These are phyloP conservation scores for Grammomys dolichurus DNA, from an alignment of 2,113 vertebrate genomes.

Conservation along the genomic window DNA sequence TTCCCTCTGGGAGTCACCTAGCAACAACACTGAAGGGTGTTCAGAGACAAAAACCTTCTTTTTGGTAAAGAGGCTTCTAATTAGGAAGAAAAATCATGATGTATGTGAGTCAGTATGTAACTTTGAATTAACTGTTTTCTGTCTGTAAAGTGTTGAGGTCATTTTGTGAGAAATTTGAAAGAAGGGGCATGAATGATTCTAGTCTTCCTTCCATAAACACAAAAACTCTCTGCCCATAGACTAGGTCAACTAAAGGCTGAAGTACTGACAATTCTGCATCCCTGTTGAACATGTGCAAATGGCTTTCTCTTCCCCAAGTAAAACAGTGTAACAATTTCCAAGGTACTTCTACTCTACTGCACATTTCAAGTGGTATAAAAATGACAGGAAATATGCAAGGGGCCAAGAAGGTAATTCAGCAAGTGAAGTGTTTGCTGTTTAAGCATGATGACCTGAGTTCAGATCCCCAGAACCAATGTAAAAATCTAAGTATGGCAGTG, in stretches of 20 bases:
- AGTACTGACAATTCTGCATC: background rate
- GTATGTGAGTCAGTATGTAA: conserved; percentile 23
- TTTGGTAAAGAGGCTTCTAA: conserved; percentile 17
- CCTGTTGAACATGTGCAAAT: background rate
- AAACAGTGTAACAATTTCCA: background rate
- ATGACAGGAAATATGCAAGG: background rate
- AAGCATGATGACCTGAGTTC: background rate
- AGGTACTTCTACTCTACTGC: background rate
- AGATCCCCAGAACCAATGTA: background rate
- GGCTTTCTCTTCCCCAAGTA: background rate
- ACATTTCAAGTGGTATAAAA: background rate
- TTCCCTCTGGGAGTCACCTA: conserved; percentile 38
- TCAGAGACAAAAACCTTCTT: conserved; percentile 23
- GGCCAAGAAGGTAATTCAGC: background rate
- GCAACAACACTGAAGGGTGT: conserved; percentile 17
- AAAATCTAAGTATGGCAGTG: background rate
- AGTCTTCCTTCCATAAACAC: background rate
- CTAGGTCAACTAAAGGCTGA: background rate
- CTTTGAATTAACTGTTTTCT: conserved; percentile 1
- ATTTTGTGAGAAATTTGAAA: conserved; percentile 18
- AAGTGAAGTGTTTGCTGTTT: background rate
- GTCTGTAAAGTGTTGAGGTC: background rate
- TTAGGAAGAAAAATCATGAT: background rate
- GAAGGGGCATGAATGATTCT: background rate
- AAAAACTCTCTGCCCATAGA: background rate